A percentile compares a stretch with the other conserved stretches of the same genome.
Conservation (phyloP, 2,888 invertebrate species). For the Aproaerema taeniolella region DNA sequence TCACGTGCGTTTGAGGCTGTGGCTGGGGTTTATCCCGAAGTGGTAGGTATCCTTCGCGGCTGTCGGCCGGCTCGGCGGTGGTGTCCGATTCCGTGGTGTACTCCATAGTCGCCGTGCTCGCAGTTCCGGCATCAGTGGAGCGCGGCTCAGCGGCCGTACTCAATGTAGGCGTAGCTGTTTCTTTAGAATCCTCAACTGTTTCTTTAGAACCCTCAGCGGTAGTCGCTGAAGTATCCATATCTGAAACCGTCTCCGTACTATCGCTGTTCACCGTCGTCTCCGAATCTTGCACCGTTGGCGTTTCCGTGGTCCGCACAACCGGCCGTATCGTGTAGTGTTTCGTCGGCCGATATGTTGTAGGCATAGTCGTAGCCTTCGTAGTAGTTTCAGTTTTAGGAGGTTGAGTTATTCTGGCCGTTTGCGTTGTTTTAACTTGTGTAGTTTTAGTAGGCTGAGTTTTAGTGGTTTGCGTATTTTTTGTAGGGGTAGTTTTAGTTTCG, state of each 20-base stretch:
- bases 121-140: constrained; percentile 51
- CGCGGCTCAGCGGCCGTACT: constrained; percentile 52
- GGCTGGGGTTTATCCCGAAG: constrained; percentile 67
- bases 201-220: constrained; percentile 49
- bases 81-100: constrained; percentile 51
- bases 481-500: constrained; percentile 33
- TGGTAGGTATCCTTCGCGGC: constrained; percentile 69
- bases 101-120: constrained; percentile 53
- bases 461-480: constrained; percentile 21
- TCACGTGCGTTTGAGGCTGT: constrained; percentile 56
- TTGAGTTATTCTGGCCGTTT: constrained; percentile 52
- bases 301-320: constrained; percentile 53
- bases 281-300: constrained; percentile 58
- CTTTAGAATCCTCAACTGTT: constrained; percentile 40
- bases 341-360: constrained; percentile 60
- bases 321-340: constrained; percentile 75
- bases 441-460: constrained; percentile 31
- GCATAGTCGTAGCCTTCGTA: constrained; percentile 42
- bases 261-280: constrained; percentile 68
- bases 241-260: constrained; percentile 70
- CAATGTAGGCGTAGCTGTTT: constrained; percentile 37
- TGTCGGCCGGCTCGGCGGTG: constrained; percentile 59
- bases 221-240: constrained; percentile 49
- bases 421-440: constrained; percentile 31
- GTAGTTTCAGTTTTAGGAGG: constrained; percentile 45